Evolutionary conservation across 2,888 invertebrate species (phyloP).

Genomic region (Galeruca laticollis): DNA sequence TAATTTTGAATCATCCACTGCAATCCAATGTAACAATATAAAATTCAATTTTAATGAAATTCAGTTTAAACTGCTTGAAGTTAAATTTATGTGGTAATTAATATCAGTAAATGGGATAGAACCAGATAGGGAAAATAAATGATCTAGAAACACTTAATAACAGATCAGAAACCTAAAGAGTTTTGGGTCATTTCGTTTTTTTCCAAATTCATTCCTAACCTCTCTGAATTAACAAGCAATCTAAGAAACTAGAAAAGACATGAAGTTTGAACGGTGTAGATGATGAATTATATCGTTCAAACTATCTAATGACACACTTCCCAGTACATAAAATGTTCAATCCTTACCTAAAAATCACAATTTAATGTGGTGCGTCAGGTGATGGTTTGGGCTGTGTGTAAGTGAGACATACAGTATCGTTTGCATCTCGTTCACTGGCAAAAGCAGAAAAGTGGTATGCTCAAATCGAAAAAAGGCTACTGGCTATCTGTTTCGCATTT

Average conservation of each 20-base stretch:
- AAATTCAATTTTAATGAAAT: background rate
- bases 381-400: slow-evolving; percentile 44
- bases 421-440: slow-evolving; percentile 42
- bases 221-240: slow-evolving; percentile 39
- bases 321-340: slow-evolving; percentile 44
- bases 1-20: background rate
- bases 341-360: slow-evolving; percentile 25
- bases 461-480: slow-evolving; percentile 13
- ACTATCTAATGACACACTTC: slow-evolving; percentile 9
- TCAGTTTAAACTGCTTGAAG: background rate
- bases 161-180: slow-evolving; percentile 39
- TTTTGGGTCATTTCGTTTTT: slow-evolving; percentile 47
- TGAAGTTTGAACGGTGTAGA: slow-evolving; percentile 34
- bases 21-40: background rate
- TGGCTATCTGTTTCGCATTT: slow-evolving; percentile 6
- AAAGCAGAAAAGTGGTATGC: slow-evolving; percentile 39
- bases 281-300: slow-evolving; percentile 18
- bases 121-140: slow-evolving; percentile 37
- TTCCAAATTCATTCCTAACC: slow-evolving; percentile 45
- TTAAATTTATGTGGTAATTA: slow-evolving; percentile 3
- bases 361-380: slow-evolving; percentile 43
- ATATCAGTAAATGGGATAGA: slow-evolving; percentile 32
- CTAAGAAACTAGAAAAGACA: slow-evolving; percentile 36
- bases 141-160: slow-evolving; percentile 38
- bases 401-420: slow-evolving; percentile 42